Conservation (phyloP, 2,797 vertebrate species). For the Protosalanx chinensis region DNA sequence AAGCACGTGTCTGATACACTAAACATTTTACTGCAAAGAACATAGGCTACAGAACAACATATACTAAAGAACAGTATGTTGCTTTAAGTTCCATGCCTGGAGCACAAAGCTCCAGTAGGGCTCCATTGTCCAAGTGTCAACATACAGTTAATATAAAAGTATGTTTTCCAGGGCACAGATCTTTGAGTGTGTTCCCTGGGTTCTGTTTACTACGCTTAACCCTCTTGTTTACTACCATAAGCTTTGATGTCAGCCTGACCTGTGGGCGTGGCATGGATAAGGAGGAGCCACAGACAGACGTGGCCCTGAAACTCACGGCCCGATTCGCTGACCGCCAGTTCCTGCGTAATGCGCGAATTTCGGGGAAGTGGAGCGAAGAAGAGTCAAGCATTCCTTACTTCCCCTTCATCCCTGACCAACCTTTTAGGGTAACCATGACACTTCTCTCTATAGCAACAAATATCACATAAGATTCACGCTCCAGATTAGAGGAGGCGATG, state of each 20-base stretch:
- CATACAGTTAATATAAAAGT: background rate
- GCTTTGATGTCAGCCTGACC: conserved; percentile 91
- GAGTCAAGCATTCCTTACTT: conserved; percentile 90
- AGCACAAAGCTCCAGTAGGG: background rate
- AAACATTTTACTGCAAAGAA: background rate
- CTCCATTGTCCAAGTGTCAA: background rate
- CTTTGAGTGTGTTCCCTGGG: no score
- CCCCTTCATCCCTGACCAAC: conserved; percentile 96
- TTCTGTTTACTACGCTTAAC: background rate
- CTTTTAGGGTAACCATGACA: conserved; percentile 83
- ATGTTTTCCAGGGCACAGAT: background rate
- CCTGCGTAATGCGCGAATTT: conserved; percentile 84
- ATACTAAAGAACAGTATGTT: background rate
- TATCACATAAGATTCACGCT: no score
- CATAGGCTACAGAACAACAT: background rate
- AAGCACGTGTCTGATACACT: no score
- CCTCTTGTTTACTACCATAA: conserved; percentile 49
- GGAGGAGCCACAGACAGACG: conserved; percentile 77
- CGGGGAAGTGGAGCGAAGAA: conserved; percentile 88
- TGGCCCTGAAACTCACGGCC: conserved; percentile 91
- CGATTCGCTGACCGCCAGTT: conserved; percentile 90
- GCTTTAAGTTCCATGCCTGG: background rate
- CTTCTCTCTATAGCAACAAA: background rate
- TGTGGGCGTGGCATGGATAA: conserved; percentile 84
- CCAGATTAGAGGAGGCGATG: no score